Evolutionary conservation across 2,113 vertebrate species (phyloP), one percentile per base, ranked within the genome.

Genomic region (Orthonyx spaldingii): DNA sequence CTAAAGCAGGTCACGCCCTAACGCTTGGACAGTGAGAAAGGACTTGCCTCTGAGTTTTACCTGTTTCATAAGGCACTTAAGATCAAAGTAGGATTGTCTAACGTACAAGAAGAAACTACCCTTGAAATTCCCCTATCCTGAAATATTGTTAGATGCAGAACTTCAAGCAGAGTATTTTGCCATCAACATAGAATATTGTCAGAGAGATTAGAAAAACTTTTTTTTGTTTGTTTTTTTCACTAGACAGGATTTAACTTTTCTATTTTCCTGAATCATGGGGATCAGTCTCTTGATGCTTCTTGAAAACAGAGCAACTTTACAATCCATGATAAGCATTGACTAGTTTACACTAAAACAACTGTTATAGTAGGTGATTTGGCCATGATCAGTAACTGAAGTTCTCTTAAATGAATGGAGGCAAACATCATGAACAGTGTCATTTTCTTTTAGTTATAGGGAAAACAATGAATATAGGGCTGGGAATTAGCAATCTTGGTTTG

Each of bases 361-460:
- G 5, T 23, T 82, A 39, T 10, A 50, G 27, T 32, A 32, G 52
- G 37, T 49, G 60, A 56, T 70, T 82, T 92, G 57, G 9, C 24
- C 1, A 0, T 35, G 37, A 14, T 35, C 68, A 46, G 22, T 53
- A 57, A 30, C 21, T 57, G 75, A 42, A 85, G 46, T 20, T 50
- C 42, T 50, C 35, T 37, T 53, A 37, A 52, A 53, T 23, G 37
- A 8, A 23, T 46, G 15, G 27, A 69, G 33, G 18, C 18, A 77
- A 23, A 10, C 12, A 46, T 52, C 22, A 37, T 13, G 3, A 77
- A 41, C 27, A 52, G 9, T 10, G 37, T 44, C 0, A 52, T 80
- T 83, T 93, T 65, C 21, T 50, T 93, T 92, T 41, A 83, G 39
- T 44, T 87, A 35, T 52, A 18, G 26, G 26, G 53, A 79, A 83